phyloP scores from a whole-genome alignment of 2,888 invertebrate genomes.

The Andrena haemorrhoa region DNA sequence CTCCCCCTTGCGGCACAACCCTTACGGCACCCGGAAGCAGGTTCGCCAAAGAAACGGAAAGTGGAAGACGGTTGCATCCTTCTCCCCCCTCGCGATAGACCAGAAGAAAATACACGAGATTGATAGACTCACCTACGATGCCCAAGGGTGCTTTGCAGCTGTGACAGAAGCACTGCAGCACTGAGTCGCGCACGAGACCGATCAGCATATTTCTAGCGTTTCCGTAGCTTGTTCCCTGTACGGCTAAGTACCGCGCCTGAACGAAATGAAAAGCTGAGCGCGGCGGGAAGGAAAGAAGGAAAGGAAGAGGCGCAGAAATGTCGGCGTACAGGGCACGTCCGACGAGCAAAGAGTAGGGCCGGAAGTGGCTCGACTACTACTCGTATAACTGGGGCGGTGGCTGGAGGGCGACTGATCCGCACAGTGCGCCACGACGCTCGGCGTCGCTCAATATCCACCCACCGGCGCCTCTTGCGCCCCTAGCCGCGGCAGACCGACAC shows the following conservation, averaged over 20 bases:
- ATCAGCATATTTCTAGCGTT: conserved; percentile 89
- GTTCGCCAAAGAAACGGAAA: neutral
- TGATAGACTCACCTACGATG: conserved; percentile 81
- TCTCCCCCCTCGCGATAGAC: neutral
- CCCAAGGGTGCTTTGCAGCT: conserved; percentile 93
- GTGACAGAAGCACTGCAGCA: conserved; percentile 97
- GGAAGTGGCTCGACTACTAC: conserved; percentile 83
- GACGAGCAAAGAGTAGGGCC: conserved; percentile 79
- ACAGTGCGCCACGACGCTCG: conserved; percentile 87
- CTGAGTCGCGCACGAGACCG: conserved; percentile 95
- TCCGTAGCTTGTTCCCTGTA: conserved; percentile 17
- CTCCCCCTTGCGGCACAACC: conserved; percentile 5
- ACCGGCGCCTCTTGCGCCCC: conserved; percentile 70
- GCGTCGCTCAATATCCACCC: conserved; percentile 88
- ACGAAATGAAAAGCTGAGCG: conserved; percentile 20
- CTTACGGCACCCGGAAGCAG: neutral
- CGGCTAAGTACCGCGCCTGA: conserved; percentile 13
- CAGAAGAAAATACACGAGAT: neutral
- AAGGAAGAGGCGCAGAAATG: conserved; percentile 41
- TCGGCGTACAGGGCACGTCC: conserved; percentile 80
- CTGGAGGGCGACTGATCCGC: conserved; percentile 87
- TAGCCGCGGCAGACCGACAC: conserved; percentile 45
- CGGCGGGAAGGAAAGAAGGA: conserved; percentile 3
- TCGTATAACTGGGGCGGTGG: conserved; percentile 86
- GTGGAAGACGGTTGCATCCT: conserved; percentile 47